These are phyloP conservation scores for Mimachlamys varia DNA, from an alignment of 2,888 invertebrate species.

Conservation along the genomic window DNA sequence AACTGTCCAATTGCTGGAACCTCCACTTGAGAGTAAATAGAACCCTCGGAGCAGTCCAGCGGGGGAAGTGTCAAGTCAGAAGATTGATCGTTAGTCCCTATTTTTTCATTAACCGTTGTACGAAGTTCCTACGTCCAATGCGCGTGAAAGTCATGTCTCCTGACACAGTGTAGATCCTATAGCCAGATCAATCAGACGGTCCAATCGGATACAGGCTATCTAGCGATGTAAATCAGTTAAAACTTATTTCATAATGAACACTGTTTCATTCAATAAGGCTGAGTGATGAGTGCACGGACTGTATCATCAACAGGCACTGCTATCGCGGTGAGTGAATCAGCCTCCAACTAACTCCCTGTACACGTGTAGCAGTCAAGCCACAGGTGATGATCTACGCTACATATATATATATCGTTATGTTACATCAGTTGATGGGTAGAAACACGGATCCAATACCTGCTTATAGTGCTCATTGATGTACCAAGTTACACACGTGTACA, in stretches of 20 bases:
- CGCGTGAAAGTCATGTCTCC: neutral
- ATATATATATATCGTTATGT: neutral
- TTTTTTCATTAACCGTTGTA: slow-evolving; percentile 21
- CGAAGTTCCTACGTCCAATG: neutral
- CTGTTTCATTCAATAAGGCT: slow-evolving; percentile 28
- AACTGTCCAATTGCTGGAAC: neutral
- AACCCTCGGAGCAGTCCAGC: neutral
- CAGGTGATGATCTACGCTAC: neutral
- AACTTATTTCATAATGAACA: slow-evolving; percentile 12
- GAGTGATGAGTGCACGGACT: neutral
- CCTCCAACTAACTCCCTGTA: neutral
- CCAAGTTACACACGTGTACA: too few relatives aligned
- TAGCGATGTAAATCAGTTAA: neutral
- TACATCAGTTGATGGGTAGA: neutral
- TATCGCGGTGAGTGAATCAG: neutral
- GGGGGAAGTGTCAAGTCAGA: neutral
- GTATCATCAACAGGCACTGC: neutral
- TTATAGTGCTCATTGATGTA: neutral
- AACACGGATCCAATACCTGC: neutral
- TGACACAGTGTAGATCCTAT: neutral
- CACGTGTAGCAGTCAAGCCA: neutral
- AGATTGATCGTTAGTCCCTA: slow-evolving; percentile 1
- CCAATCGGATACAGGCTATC: neutral
- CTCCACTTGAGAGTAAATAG: neutral
- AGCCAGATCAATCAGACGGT: neutral